Evolutionary conservation across 1,140 invertebrate genomes (phyloP).

Genomic region (Drosophila tani): DNA sequence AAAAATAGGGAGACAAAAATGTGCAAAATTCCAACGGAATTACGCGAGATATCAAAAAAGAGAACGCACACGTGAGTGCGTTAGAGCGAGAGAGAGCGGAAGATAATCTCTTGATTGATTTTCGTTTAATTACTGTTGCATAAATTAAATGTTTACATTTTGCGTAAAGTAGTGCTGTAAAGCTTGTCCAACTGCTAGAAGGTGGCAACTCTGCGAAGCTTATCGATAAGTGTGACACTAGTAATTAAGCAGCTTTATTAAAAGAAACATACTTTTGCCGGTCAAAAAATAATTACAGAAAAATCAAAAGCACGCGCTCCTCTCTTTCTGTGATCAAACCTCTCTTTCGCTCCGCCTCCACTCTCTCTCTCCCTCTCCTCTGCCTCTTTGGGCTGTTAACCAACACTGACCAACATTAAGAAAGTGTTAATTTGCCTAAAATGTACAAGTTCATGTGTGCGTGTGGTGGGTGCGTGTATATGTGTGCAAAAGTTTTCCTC

Average conservation of each 20-base stretch:
- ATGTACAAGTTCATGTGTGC: slow-evolving; percentile 41
- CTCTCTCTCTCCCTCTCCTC: background rate
- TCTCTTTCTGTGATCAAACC: slow-evolving; percentile 2
- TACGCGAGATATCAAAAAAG: slow-evolving; percentile 68
- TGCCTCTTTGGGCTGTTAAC: slow-evolving; percentile 21
- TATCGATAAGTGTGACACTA: slow-evolving; percentile 11
- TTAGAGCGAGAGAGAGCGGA: background rate
- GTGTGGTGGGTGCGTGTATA: slow-evolving; percentile 12
- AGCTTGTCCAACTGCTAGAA: slow-evolving; percentile 3
- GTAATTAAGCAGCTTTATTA: slow-evolving; percentile 14
- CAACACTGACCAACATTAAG: slow-evolving; percentile 52
- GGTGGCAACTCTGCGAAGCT: slow-evolving; percentile 53
- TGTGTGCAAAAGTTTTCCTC: slow-evolving; percentile 36
- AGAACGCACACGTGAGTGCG: slow-evolving; percentile 41
- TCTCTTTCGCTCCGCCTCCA: background rate
- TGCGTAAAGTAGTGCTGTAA: slow-evolving; percentile 49
- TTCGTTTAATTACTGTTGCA: slow-evolving; percentile 57
- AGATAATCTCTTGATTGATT: slow-evolving; percentile 48
- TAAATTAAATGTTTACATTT: slow-evolving; percentile 79
- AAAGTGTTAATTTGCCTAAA: slow-evolving; percentile 72
- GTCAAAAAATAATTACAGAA: slow-evolving; percentile 29
- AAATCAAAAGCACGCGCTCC: slow-evolving; percentile 10
- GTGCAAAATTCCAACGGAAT: slow-evolving; percentile 77
- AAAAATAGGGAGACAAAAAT: slow-evolving; percentile 34
- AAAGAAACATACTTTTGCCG: slow-evolving; percentile 23